Evolutionary conservation across 1,140 invertebrate species (phyloP), one percentile per base, ranked within the genome.

Genomic region (Mizuhopecten yessoensis): DNA sequence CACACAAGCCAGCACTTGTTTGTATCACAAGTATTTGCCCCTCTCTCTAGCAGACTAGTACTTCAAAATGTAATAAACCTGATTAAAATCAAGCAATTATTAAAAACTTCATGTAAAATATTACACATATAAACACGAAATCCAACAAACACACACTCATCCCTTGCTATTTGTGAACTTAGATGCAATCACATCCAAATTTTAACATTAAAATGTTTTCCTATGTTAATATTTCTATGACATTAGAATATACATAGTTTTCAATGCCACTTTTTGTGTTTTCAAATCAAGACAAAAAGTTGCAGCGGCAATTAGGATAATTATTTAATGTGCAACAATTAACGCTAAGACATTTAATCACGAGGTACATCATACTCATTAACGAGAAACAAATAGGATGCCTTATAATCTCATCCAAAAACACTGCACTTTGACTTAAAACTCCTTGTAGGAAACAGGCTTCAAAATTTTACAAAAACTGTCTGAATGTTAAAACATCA

Each of bases 31-130:
- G 57, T 75, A 75, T 75, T 75, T 17, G 20, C 17, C 57, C 57
- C 17, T n/a, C 57, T 29, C 29, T 29, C 23, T 29, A 5, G 5
- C 57, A 5, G n/a, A 75, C 2, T n/a, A 75, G 57, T 75, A 75
- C 57, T 75, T 29, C 23, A 29, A 75, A 75, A 75, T 13, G 57
- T 29, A 75, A 75, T 75, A 75, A 75, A 75, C 3, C 5, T 75
- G 57, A 75, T 75, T 75, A 75, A n/a, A 75, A 75, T 75, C 57
- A 75, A 75, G 57, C n/a, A 75, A 75, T 75, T 29, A 75, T 29
- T 20, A 75, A 39, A 13, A 39, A 75, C 57, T 3, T 75, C 5
- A 75, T 75, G 3, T 75, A 75, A 29, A 3, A 75, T 75, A 75
- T 29, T 75, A 29, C n/a, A 75, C n/a, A 75, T 75, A 75, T 75